Conservation (phyloP, 2,888 invertebrate species). For the Chrysolina oricalcia region DNA sequence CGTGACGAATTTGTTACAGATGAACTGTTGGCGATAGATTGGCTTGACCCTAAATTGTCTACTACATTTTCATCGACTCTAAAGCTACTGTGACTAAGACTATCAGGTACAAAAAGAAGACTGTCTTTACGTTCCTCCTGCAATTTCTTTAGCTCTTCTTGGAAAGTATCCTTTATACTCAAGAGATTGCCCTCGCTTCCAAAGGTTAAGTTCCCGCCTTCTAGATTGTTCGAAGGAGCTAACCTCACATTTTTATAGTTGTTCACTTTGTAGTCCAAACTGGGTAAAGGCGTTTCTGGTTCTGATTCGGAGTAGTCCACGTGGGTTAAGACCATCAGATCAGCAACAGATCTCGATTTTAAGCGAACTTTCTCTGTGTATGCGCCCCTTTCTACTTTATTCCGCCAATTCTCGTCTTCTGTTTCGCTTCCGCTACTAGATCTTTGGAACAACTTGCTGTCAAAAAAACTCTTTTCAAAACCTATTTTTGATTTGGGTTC, state of each 20-base stretch:
- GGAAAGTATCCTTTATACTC: conserved; percentile 74
- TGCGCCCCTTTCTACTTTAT: conserved; percentile 76
- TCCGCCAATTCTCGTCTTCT: conserved; percentile 78
- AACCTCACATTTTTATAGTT: conserved; percentile 70
- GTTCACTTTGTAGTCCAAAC: conserved; percentile 66
- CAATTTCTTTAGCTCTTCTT: conserved; percentile 74
- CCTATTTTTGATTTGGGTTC: conserved; percentile 64
- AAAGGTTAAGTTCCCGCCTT: conserved; percentile 68
- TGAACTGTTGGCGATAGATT: not conserved
- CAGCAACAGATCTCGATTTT: conserved; percentile 80
- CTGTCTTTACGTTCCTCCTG: conserved; percentile 70
- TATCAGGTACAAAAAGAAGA: conserved; percentile 71
- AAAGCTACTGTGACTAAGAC: conserved; percentile 40
- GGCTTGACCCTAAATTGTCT: not conserved
- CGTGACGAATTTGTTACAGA: conserved; percentile 45
- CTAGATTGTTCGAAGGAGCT: conserved; percentile 65
- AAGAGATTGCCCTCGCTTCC: conserved; percentile 76
- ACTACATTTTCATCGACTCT: conserved; percentile 12
- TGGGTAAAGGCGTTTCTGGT: conserved; percentile 72
- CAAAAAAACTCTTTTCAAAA: conserved; percentile 29
- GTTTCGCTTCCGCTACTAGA: conserved; percentile 76
- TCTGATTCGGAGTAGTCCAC: conserved; percentile 79
- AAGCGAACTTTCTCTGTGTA: conserved; percentile 78
- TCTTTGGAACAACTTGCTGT: conserved; percentile 49
- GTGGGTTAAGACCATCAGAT: conserved; percentile 80